Conservation (phyloP, 2,888 invertebrate genomes). For the Argynnis bischoffii region DNA sequence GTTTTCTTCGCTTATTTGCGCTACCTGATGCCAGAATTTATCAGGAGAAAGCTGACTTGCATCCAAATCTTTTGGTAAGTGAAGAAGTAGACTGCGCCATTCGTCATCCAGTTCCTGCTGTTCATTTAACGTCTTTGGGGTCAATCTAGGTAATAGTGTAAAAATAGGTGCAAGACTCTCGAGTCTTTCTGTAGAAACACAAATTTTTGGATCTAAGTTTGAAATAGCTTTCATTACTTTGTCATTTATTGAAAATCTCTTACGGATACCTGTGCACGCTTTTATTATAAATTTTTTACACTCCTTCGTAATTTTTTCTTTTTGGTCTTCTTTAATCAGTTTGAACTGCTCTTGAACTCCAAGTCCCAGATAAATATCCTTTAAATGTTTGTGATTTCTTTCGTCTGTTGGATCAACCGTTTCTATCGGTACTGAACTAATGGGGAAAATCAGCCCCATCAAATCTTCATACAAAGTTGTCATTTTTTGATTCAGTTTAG, state of each 20-base stretch:
- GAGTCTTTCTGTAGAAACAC: too few relatives aligned
- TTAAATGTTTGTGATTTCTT: slow-evolving; percentile 9
- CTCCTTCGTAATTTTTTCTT: background rate
- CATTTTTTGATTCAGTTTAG: slow-evolving; percentile 9
- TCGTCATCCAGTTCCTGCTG: slow-evolving; percentile 18
- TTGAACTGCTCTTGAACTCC: slow-evolving; percentile 11
- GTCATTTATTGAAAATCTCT: slow-evolving; percentile 4
- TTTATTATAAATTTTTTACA: too few relatives aligned
- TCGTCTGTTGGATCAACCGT: slow-evolving; percentile 23
- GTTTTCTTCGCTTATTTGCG: too few relatives aligned
- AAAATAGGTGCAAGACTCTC: too few relatives aligned
- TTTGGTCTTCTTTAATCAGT: slow-evolving; percentile 1
- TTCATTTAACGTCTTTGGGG: too few relatives aligned
- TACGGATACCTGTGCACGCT: background rate
- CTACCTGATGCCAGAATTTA: slow-evolving; percentile 19
- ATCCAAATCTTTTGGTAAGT: background rate
- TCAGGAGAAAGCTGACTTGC: slow-evolving; percentile 6
- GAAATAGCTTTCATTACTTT: background rate
- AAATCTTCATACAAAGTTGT: slow-evolving; percentile 14
- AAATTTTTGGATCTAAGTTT: background rate
- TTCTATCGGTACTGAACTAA: background rate
- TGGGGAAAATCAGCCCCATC: too few relatives aligned
- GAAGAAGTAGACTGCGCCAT: slow-evolving; percentile 20
- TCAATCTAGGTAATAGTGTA: too few relatives aligned
- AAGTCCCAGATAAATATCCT: slow-evolving; percentile 18